Conservation (phyloP, 2,888 invertebrate genomes). For the Smittia sp. region DNA sequence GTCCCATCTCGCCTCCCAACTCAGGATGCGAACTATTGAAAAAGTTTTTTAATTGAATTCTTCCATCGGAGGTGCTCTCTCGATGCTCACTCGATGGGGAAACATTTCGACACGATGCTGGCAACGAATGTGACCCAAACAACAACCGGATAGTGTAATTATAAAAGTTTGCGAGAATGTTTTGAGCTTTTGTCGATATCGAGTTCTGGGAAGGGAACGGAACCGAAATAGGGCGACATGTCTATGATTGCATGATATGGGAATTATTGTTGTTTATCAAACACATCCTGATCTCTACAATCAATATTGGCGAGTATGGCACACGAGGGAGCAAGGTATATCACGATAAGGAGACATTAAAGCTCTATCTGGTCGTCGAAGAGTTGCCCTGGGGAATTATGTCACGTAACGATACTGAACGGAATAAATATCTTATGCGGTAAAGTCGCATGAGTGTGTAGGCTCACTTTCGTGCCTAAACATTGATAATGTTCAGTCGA, state of each 20-base stretch:
- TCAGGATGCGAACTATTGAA: conserved; percentile 8
- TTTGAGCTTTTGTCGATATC: background rate
- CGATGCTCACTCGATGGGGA: background rate
- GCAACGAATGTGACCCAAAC: background rate
- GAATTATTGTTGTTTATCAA: conserved; percentile 8
- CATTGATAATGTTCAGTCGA: conserved; percentile 12
- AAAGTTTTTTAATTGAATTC: conserved; percentile 21
- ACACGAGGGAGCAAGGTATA: background rate
- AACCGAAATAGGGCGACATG: too few species aligned
- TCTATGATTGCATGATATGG: background rate
- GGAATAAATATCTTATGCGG: background rate
- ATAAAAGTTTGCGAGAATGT: background rate
- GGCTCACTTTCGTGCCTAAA: background rate
- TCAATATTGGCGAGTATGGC: background rate
- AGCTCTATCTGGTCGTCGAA: background rate
- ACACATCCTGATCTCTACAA: background rate
- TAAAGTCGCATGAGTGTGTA: background rate
- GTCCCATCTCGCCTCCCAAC: too few species aligned
- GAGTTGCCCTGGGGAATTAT: background rate
- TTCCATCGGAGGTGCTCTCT: background rate
- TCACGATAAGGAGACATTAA: background rate
- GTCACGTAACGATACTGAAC: conserved; percentile 10
- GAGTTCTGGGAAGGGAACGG: background rate
- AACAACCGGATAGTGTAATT: background rate
- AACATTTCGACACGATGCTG: background rate